Percentiles rank a stretch among this genome's conserved stretches.
These are phyloP conservation scores for Notodonta ziczac DNA, from an alignment of 2,888 invertebrate genomes.

Conservation along the genomic window DNA sequence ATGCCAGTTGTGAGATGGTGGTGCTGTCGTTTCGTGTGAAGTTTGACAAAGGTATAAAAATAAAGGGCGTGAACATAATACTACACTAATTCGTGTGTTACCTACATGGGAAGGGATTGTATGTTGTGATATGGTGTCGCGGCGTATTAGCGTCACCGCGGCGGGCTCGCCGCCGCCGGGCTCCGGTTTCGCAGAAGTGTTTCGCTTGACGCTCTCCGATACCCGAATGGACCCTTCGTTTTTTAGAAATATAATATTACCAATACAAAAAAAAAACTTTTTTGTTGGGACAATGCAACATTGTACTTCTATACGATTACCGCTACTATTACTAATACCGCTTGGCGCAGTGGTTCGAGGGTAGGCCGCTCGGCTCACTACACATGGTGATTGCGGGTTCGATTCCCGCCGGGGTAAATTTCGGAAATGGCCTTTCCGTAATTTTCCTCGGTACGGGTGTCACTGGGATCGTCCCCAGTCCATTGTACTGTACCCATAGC, in stretches of 20 bases:
- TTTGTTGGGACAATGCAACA: conserved; percentile 10
- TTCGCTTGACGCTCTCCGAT: conserved; percentile 71
- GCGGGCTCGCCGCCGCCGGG: conserved; percentile 40
- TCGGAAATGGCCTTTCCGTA: no score
- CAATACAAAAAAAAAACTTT: conserved; percentile 17
- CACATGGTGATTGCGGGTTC: no score
- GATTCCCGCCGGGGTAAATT: no score
- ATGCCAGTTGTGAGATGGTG: conserved; percentile 27
- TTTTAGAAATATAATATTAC: conserved; percentile 48
- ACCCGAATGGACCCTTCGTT: conserved; percentile 50
- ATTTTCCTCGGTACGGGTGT: no score
- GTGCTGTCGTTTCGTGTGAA: conserved; percentile 61
- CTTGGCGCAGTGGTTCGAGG: no score
- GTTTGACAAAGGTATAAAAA: conserved; percentile 68
- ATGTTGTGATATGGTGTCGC: conserved; percentile 78
- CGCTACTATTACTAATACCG: no score
- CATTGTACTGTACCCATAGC: no score
- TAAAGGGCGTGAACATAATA: conserved; percentile 75
- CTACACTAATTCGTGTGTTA: conserved; percentile 77
- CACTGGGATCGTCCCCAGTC: no score
- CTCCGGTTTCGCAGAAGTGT: conserved; percentile 81
- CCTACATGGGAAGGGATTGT: conserved; percentile 72
- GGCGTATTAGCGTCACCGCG: conserved; percentile 62
- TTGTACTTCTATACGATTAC: no score
- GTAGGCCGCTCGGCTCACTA: no score